Evolutionary conservation across 2,797 vertebrate species (phyloP).

Genomic region (Anolis apletophallus): DNA sequence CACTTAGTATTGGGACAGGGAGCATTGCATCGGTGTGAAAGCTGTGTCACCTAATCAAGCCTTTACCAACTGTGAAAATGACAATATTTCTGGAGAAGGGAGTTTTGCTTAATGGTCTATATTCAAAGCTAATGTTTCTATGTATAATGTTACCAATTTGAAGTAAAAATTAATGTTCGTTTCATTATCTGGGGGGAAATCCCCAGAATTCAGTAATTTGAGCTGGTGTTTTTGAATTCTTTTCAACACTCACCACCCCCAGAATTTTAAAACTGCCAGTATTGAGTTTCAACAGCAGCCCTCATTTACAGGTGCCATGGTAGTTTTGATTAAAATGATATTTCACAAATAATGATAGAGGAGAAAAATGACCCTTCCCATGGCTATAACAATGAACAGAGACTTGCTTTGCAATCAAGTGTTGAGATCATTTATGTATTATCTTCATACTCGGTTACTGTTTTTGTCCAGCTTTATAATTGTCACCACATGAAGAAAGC

Average conservation of each 20-base stretch:
- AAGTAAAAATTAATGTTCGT: conserved; percentile 15
- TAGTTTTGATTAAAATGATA: conserved; percentile 20
- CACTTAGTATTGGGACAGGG: conserved; percentile 63
- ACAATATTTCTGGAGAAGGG: neutral
- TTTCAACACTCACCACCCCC: neutral
- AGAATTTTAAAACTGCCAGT: neutral
- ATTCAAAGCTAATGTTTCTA: neutral
- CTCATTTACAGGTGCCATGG: neutral
- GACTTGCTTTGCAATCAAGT: conserved; percentile 26
- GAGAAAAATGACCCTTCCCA: conserved; percentile 21
- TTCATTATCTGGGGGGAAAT: neutral
- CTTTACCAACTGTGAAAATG: neutral
- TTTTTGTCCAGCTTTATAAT: conserved; percentile 17
- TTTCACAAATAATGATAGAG: conserved; percentile 12
- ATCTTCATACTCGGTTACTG: conserved; percentile 45
- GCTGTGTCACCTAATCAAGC: neutral
- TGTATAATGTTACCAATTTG: neutral
- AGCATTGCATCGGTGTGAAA: conserved; percentile 67
- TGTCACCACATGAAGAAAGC: conserved; percentile 9
- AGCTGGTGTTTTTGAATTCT: neutral
- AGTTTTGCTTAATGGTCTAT: neutral
- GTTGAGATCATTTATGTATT: conserved; percentile 22
- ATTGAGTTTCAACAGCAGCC: neutral
- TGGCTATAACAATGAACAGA: neutral
- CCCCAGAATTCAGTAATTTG: neutral